Conservation (phyloP, 2,797 vertebrate species). For the Chromis chromis region DNA sequence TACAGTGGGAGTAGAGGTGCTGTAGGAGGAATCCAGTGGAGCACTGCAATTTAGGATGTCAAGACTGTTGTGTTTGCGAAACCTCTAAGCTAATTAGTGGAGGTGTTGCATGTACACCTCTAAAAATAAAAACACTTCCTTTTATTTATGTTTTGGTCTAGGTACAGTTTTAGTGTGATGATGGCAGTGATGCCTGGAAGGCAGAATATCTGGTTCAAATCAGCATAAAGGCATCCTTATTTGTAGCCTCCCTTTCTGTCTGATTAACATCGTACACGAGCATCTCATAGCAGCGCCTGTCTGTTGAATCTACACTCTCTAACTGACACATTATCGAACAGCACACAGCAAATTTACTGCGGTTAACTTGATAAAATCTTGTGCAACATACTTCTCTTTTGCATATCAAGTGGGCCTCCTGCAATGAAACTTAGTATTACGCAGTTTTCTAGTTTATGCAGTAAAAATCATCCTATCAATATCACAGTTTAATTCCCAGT, state of each 20-base stretch:
- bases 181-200: background rate
- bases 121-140: background rate
- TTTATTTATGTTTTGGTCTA: background rate
- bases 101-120: background rate
- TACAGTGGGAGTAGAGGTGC: background rate
- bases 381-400: conserved; percentile 11
- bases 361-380: conserved; percentile 18
- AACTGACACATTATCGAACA: background rate
- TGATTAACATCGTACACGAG: background rate
- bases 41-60: conserved; percentile 22
- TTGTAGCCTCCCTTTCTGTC: background rate
- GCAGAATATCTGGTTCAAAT: background rate
- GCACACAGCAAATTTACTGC: conserved; percentile 4
- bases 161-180: no score
- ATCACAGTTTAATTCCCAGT: background rate
- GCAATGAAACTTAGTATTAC: no score
- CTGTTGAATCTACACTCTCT: conserved; percentile 19
- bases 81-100: background rate
- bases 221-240: background rate
- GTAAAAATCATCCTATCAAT: no score
- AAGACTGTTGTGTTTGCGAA: background rate
- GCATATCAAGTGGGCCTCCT: background rate
- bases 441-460: no score
- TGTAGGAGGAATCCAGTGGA: background rate
- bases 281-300: conserved; percentile 5